Conservation (phyloP, 2,113 vertebrate species). For the Amblyornis subalaris region DNA sequence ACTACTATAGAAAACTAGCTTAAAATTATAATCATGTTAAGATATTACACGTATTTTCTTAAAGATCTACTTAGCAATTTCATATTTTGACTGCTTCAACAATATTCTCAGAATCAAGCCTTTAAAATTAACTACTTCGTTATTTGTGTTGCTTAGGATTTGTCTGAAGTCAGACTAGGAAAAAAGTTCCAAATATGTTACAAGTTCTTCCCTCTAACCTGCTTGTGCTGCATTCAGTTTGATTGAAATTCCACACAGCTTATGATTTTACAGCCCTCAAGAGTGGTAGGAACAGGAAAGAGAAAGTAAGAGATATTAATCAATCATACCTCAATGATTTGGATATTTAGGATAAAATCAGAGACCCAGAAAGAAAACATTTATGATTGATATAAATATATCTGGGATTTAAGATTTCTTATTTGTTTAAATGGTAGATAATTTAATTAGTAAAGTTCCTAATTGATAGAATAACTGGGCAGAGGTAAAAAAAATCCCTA, state of each 20-base stretch:
- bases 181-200: not conserved
- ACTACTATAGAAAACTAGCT: slow-evolving; percentile 26
- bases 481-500: not conserved
- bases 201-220: not conserved
- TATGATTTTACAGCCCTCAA: not conserved
- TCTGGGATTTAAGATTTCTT: not conserved
- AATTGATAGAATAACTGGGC: not conserved
- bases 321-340: not conserved
- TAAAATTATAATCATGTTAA: slow-evolving; percentile 42
- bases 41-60: not conserved
- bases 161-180: not conserved
- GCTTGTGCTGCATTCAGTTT: not conserved
- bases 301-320: not conserved
- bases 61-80: not conserved
- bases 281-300: not conserved
- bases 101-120: not conserved
- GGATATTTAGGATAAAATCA: not conserved
- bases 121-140: not conserved
- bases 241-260: not conserved
- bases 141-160: not conserved
- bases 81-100: not conserved
- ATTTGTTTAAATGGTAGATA: not conserved
- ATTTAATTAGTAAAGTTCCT: not conserved
- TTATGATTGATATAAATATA: not conserved
- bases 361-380: not conserved